A percentile compares a stretch with the other conserved stretches of the same genome.
Conservation (phyloP, 2,888 invertebrate species). For the Ellobium chinense region DNA sequence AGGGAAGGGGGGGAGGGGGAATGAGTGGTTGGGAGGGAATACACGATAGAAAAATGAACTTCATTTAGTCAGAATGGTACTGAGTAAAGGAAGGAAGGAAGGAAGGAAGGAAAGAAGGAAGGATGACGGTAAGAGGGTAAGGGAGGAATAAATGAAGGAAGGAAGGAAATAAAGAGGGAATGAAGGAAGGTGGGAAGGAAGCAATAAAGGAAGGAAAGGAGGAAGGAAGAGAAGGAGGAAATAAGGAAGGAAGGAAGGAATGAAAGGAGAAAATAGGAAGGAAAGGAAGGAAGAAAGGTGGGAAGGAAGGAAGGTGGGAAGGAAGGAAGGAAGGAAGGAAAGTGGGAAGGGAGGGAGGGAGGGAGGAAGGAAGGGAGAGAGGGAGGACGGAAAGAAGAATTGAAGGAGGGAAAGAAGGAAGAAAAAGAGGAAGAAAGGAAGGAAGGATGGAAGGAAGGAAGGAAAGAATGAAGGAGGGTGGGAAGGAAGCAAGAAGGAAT, state of each 20-base stretch:
- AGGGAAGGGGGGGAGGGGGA: background rate
- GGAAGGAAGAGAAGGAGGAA: background rate
- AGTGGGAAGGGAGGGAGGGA: background rate
- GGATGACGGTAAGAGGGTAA: slow-evolving; percentile 8
- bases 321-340: background rate
- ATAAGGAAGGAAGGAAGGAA: background rate
- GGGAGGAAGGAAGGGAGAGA: slow-evolving; percentile 1
- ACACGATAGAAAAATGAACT: background rate
- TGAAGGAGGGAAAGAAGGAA: background rate
- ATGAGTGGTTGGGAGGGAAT: background rate
- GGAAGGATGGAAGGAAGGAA: background rate
- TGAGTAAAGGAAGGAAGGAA: slow-evolving; percentile 10
- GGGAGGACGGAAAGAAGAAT: background rate
- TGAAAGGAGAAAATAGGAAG: too few relatives aligned
- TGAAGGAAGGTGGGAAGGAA: background rate
- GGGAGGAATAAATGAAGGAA: slow-evolving; percentile 8
- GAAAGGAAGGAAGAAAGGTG: background rate
- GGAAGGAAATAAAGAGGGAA: background rate
- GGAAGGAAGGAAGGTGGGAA: background rate
- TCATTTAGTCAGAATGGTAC: background rate
- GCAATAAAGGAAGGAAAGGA: background rate
- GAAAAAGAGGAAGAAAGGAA: background rate
- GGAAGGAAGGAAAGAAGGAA: slow-evolving; percentile 4
- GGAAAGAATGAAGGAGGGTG: background rate
- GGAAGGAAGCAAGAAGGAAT: too few relatives aligned